These are phyloP conservation scores for Apostichopus japonicus DNA, from an alignment of 35 echinoderm and acorn worm species.

Conservation along the genomic window DNA sequence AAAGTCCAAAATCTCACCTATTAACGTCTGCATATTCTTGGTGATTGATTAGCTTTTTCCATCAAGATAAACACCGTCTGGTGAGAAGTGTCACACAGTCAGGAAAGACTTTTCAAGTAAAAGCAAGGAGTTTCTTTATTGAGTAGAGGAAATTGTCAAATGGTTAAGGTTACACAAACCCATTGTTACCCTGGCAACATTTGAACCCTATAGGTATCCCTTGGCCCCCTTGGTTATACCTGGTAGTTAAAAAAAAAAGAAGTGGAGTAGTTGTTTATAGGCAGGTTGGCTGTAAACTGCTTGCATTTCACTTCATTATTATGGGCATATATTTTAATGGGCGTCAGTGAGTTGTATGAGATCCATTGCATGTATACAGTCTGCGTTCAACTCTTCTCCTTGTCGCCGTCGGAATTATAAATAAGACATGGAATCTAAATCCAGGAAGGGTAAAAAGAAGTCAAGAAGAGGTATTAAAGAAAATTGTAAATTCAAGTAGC, in stretches of 20 bases:
- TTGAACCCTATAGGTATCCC: slow-evolving; percentile 22
- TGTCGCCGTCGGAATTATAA: neutral
- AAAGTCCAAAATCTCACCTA: neutral
- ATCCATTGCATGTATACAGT: too few species aligned
- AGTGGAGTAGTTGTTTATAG: neutral
- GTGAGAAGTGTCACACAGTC: neutral
- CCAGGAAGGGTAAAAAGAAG: neutral
- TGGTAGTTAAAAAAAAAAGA: slow-evolving; percentile 14
- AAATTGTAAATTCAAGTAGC: neutral
- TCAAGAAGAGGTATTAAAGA: neutral
- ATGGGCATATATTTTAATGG: too few species aligned
- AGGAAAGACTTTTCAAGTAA: neutral
- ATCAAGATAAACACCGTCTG: slow-evolving; percentile 27
- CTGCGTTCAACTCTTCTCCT: too few species aligned
- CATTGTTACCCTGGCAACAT: slow-evolving; percentile 1
- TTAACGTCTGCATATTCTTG: neutral
- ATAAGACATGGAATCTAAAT: neutral
- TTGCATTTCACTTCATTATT: neutral
- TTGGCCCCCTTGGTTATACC: neutral
- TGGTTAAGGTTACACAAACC: slow-evolving; percentile 4
- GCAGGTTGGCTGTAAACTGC: neutral
- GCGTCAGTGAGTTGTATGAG: too few species aligned
- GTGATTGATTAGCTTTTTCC: slow-evolving; percentile 19
- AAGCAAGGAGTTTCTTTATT: neutral
- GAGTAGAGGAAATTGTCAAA: neutral